Evolutionary conservation across 2,888 invertebrate genomes (phyloP).

Genomic region (Synanthedon formicaeformis): DNA sequence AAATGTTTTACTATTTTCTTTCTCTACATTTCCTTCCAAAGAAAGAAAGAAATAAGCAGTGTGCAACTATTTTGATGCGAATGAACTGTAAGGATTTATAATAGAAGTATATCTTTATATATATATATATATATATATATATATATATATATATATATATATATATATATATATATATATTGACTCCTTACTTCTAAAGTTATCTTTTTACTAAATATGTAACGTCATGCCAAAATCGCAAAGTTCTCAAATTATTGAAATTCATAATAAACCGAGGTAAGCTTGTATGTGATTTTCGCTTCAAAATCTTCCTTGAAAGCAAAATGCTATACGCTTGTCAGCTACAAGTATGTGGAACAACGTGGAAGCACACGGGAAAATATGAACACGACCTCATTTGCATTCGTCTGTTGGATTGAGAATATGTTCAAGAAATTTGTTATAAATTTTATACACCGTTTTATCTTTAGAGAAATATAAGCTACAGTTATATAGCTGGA

Average conservation of each 20-base stretch:
- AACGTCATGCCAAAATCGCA: no score
- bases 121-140: no score
- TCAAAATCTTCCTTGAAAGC: constrained; percentile 3
- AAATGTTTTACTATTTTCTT: neutral
- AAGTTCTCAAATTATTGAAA: no score
- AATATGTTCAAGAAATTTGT: neutral
- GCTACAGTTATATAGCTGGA: neutral
- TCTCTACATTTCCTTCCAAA: neutral
- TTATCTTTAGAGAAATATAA: neutral
- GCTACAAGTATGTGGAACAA: neutral
- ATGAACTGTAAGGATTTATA: no score
- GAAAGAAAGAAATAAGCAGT: neutral
- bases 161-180: no score
- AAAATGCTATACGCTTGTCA: constrained; percentile 4
- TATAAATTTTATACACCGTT: neutral
- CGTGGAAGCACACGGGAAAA: constrained; percentile 2
- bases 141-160: no score
- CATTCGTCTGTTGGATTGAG: constrained; percentile 5
- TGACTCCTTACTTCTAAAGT: no score
- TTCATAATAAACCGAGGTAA: no score
- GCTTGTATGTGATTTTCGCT: neutral
- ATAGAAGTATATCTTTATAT: no score
- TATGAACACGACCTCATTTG: constrained; percentile 11
- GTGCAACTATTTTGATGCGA: neutral
- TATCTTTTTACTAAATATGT: no score